Base-by-base conservation (phyloP, 2,113 vertebrate species). In the Gulo gulo region DNA sequence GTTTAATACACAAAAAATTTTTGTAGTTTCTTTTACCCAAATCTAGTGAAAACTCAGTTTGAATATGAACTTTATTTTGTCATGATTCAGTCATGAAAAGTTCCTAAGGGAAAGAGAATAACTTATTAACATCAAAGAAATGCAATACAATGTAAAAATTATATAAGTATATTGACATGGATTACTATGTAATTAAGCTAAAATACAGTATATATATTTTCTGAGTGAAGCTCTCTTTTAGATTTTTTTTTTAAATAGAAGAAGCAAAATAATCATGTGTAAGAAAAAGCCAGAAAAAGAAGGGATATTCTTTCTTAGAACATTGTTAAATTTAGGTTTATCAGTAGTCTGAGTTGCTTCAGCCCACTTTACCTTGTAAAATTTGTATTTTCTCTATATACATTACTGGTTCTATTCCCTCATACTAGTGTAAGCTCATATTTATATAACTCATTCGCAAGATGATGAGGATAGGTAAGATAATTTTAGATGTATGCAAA, bases 11-110 rank as follows among this genome's bases (percentile, higher is more conserved):
- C 16, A 97, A 74, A 1, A 29, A 12, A 79, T 26, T 78, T 91
- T 79, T 79, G 15, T 71, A 82, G 69, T 91, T 92, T 67, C 42
- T 83, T 81, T 63, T n/a, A 69, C 4, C 26, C 31, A 89, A 92
- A 21, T 65, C 21, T 34, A 71, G 20, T 57, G 50, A 87, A 93
- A 67, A 79, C 7, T 61, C 24, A 55, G 8, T 90, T 90, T 83
- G 59, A 76, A 88, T 82, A 93, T 87, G 91, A 94, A 89, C 9
- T 10, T 50, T 20, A 67, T 78, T 23, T 88, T 88, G n/a, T 59
- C 39, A 96, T 88, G 69, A 94, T 69, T 92, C 42, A 90, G 69
- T 78, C 29, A 92, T 78, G 42, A 90, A 61, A 97, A 87, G 74
- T 61, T 36, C 11, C 31, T 52, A 84, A 65, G 29, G n/a, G 45